These are phyloP conservation scores for Nettapus auritus DNA, from an alignment of 2,113 vertebrate species.

Conservation along the genomic window DNA sequence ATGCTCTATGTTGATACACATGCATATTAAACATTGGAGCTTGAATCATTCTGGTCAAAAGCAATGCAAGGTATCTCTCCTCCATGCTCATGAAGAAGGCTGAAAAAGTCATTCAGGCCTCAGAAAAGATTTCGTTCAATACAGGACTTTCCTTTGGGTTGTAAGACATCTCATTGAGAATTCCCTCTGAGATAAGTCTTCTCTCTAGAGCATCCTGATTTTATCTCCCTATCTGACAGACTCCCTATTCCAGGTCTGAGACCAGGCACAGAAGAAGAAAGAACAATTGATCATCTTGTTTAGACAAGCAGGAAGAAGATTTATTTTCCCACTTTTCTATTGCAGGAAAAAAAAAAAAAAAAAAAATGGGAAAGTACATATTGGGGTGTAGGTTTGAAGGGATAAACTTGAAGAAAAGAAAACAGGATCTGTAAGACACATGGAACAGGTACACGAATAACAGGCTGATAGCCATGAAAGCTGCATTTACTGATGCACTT, in stretches of 20 bases:
- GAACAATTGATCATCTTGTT: not conserved
- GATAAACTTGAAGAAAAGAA: not conserved
- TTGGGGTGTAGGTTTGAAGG: not conserved
- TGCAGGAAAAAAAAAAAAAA: not conserved
- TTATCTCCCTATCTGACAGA: not conserved
- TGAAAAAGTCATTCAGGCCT: not conserved
- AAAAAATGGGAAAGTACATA: fast-evolving
- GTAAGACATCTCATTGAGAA: not conserved
- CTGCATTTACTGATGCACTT: not conserved
- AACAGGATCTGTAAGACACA: not conserved
- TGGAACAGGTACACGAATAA: not conserved
- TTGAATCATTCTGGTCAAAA: not conserved
- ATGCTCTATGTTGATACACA: not conserved
- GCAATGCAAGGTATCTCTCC: not conserved
- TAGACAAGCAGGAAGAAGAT: not conserved
- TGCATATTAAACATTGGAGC: not conserved
- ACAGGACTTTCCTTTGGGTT: not conserved
- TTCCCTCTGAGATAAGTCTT: not conserved
- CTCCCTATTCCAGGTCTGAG: not conserved
- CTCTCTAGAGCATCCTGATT: not conserved
- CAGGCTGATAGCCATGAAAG: fast-evolving
- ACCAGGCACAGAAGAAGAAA: not conserved
- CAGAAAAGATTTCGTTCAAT: not conserved
- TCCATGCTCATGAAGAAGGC: fast-evolving
- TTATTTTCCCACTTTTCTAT: not conserved